Evolutionary conservation across 2,888 invertebrate genomes (phyloP).

Genomic region (Temnothorax ravouxi): DNA sequence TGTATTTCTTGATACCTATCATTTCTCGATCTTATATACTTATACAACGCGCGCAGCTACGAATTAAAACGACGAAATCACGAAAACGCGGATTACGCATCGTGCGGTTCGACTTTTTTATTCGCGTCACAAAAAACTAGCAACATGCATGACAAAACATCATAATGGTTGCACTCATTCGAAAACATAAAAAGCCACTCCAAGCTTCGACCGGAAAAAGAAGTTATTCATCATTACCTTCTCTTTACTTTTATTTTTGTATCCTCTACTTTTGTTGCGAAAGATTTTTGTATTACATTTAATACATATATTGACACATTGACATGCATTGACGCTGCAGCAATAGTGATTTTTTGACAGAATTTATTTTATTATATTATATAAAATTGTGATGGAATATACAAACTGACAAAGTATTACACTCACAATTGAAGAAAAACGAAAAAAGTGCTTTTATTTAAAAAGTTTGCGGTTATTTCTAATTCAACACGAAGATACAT

Average conservation of each 20-base stretch:
- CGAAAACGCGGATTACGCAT: conserved; percentile 6
- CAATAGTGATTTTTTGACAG: background rate
- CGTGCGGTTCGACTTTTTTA: background rate
- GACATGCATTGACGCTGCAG: background rate
- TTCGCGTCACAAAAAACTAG: conserved; percentile 26
- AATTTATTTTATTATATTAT: background rate
- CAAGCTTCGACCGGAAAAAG: conserved; percentile 29
- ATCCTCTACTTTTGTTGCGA: background rate
- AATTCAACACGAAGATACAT: conserved; percentile 59
- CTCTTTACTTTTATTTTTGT: conserved; percentile 41
- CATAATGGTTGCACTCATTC: conserved; percentile 43
- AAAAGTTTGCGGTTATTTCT: conserved; percentile 74
- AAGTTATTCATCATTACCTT: conserved; percentile 44
- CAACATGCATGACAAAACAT: conserved; percentile 36
- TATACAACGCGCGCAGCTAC: background rate
- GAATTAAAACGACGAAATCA: conserved; percentile 18
- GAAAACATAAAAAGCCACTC: conserved; percentile 53
- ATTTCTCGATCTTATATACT: background rate
- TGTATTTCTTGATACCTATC: background rate
- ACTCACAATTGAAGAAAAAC: background rate
- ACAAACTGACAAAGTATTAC: conserved; percentile 3
- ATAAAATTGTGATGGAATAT: background rate
- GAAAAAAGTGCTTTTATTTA: conserved; percentile 76
- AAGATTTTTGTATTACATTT: conserved; percentile 1
- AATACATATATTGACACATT: background rate